Evolutionary conservation across 2,888 invertebrate genomes (phyloP).

Genomic region (Euclidia mi): DNA sequence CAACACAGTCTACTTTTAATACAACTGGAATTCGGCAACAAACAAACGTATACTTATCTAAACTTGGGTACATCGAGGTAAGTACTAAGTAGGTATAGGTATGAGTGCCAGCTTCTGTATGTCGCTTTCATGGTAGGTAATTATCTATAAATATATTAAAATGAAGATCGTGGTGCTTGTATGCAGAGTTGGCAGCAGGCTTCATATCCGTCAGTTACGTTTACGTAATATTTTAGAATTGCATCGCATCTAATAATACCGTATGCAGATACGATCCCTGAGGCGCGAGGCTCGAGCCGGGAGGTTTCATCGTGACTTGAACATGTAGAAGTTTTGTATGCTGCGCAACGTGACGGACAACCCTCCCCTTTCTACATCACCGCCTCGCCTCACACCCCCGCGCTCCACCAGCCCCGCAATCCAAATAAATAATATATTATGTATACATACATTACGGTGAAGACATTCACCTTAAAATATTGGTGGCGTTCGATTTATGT

Average conservation of each 20-base stretch:
- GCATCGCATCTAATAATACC: conserved; percentile 35
- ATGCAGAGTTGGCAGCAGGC: conserved; percentile 1
- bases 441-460: conserved; percentile 54
- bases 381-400: conserved; percentile 8
- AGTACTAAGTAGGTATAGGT: no score
- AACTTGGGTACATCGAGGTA: no score
- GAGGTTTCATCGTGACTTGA: conserved; percentile 25
- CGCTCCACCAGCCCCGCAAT: conserved; percentile 13
- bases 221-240: conserved; percentile 22
- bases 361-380: neutral
- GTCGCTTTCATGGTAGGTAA: no score
- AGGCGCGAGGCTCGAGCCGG: conserved; percentile 26
- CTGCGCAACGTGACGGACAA: conserved; percentile 39
- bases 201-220: conserved; percentile 16
- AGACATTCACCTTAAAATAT: conserved; percentile 61
- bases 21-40: no score
- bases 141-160: no score
- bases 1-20: no score
- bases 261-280: conserved; percentile 47
- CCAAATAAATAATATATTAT: conserved; percentile 60
- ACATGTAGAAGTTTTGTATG: conserved; percentile 42
- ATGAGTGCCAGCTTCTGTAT: no score
- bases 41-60: no score
- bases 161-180: neutral
- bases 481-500: conserved; percentile 42